Evolutionary conservation across 2,797 vertebrate species (phyloP), one percentile per base, ranked within the genome.

Genomic region (Pseudotriccus pelzelni): DNA sequence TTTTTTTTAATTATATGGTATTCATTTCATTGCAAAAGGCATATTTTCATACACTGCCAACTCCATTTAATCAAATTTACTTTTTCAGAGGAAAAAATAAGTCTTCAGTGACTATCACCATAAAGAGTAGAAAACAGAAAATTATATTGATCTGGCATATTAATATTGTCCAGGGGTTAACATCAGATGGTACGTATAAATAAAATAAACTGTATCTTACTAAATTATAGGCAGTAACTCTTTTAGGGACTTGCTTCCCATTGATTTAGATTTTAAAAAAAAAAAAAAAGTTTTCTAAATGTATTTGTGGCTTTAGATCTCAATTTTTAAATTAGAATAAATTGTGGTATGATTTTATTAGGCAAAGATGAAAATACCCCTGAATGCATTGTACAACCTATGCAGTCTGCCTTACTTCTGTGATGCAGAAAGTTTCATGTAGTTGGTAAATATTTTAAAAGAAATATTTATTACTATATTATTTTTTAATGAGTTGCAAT

Each of bases 381-480:
- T 72, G 23, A 76, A 52, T 34, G 32, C 3, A 39, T 44, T 47
- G 12, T 22, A 41, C 18, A 46, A 4, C 7, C 39, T 76, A 4
- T 9, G 15, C 19, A 67, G 10, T 4, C 23, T 87, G 17, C 11
- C 14, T 41, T 52, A 50, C 5, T 68, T 83, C 17, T 78, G 11
- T 78, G 46, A 78, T 80, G 11, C 19, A 85, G 37, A 83, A 68
- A 70, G 43, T 34, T 81, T 5, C 20, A 55, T 37, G 28, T 43
- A 46, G 12, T 10, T 66, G 14, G 14, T 88, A 92, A 93, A 86
- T 94, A 90, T 90, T 94, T 92, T 25, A 72, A 86, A 83, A 80
- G 1, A 68, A 90, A 58, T 78, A 86, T 86, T 92, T 92, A 77
- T 84, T 58, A 10, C 28, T 63, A 8, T 64, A 53, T 75, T 90